These are phyloP conservation scores for Dendrolimus kikuchii DNA, from an alignment of 1,140 invertebrate species.

Conservation along the genomic window DNA sequence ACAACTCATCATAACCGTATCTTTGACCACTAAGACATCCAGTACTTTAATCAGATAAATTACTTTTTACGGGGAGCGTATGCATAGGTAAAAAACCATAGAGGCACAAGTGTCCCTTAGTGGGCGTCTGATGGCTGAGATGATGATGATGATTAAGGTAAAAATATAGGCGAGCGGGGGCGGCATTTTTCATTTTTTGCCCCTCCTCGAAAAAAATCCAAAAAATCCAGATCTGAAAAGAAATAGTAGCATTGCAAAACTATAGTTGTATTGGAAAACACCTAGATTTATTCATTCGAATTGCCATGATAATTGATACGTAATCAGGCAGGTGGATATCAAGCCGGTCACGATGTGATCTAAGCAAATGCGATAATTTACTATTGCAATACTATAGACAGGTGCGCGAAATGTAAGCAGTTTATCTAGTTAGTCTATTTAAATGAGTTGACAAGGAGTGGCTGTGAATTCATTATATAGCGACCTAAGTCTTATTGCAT, in stretches of 20 bases:
- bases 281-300: not conserved
- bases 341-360: slow-evolving; percentile 27
- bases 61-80: too few relatives aligned
- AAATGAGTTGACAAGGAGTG: not conserved
- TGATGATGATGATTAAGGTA: too few relatives aligned
- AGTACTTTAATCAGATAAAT: too few relatives aligned
- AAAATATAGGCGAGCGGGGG: too few relatives aligned
- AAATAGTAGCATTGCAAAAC: not conserved
- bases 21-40: too few relatives aligned
- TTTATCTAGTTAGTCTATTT: slow-evolving; percentile 3
- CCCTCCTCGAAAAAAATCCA: too few relatives aligned
- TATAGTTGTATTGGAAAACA: too few relatives aligned
- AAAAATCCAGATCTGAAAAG: not conserved
- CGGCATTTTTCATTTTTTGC: too few relatives aligned
- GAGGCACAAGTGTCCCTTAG: too few relatives aligned
- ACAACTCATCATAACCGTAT: too few relatives aligned
- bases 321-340: slow-evolving; percentile 11
- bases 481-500: slow-evolving; percentile 3
- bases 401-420: slow-evolving; percentile 21
- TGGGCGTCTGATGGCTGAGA: too few relatives aligned
- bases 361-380: slow-evolving; percentile 30
- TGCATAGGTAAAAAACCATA: too few relatives aligned
- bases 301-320: slow-evolving; percentile 4
- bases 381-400: slow-evolving; percentile 21
- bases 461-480: slow-evolving; percentile 3